Base-by-base conservation (phyloP, 1,140 invertebrate species). In the Capitella teleta region DNA sequence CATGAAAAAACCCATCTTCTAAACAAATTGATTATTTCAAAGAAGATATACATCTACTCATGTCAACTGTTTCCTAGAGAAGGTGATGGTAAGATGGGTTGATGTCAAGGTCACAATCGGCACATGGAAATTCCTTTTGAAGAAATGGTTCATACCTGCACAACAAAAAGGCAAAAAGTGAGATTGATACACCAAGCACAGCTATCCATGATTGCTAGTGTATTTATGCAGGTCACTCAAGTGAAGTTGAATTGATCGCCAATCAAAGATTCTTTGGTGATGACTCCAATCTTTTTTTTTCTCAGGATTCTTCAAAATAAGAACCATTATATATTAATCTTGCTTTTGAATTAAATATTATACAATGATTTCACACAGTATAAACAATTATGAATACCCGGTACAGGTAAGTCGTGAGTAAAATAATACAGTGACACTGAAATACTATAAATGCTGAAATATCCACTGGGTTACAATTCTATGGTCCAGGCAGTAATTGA, bases 81-180 rank as follows among this genome's bases (percentile, higher is more conserved):
- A 66, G 51, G 47, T 62, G 56, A 26, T 52, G 54, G 45, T 68
- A 68, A 40, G 56, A 55, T 34, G 61, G 63, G 32, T 67, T 67
- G 3, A 68, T 47, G 52, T 68, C 64, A 38, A 68, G 34, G 25
- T 43, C 41, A 47, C 64, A 68, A n/a, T 61, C 56, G 18, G 58
- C 54, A 52, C 66, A 68, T 34, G 66, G 66, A 38, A 64, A 68
- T 40, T 68, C 63, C 51, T 57, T 63, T 0, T 49, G 58, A 21
- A 67, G 51, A 45, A 67, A 68, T 41, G 66, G 66, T 36, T 68
- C 60, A 58, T 68, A 68, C 65, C 65, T 67, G 56, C n/a, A n/a
- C 32, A 60, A 62, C 37, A 26, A 45, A 38, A 46, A 32, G 47
- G 48, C 18, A 52, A 6, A 23, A 49, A 8, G 19, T 14, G 8